These are phyloP conservation scores for Falcaria lacertinaria DNA, from an alignment of 2,888 invertebrate genomes.

Conservation along the genomic window DNA sequence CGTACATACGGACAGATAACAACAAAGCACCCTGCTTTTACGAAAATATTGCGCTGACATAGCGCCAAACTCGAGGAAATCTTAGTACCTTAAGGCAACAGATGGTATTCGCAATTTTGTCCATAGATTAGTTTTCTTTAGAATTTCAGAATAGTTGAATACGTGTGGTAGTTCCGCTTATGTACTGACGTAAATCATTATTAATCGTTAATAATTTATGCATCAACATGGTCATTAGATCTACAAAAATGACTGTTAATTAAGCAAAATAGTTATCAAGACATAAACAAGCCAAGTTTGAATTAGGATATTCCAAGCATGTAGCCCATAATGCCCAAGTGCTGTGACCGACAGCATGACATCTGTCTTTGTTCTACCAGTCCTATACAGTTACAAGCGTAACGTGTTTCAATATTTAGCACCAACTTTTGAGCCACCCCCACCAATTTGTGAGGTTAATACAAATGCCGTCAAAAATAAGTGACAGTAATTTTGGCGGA, in stretches of 20 bases:
- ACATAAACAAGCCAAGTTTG: not conserved
- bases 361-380: not conserved
- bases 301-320: not conserved
- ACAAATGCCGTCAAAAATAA: too few relatives aligned
- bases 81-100: too few relatives aligned
- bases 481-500: not conserved
- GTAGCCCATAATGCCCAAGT: not conserved
- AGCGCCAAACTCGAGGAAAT: not conserved
- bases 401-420: not conserved
- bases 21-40: not conserved
- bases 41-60: not conserved
- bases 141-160: too few relatives aligned
- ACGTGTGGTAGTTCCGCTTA: too few relatives aligned
- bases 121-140: too few relatives aligned
- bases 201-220: too few relatives aligned
- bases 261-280: not conserved
- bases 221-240: too few relatives aligned
- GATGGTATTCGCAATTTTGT: too few relatives aligned
- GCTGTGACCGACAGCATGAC: not conserved
- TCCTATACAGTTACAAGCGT: not conserved
- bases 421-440: too few relatives aligned
- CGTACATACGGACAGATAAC: not conserved
- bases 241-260: too few relatives aligned
- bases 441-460: too few relatives aligned
- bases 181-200: too few relatives aligned